Conservation (phyloP, 2,888 invertebrate genomes). For the Lomographa bimaculata region DNA sequence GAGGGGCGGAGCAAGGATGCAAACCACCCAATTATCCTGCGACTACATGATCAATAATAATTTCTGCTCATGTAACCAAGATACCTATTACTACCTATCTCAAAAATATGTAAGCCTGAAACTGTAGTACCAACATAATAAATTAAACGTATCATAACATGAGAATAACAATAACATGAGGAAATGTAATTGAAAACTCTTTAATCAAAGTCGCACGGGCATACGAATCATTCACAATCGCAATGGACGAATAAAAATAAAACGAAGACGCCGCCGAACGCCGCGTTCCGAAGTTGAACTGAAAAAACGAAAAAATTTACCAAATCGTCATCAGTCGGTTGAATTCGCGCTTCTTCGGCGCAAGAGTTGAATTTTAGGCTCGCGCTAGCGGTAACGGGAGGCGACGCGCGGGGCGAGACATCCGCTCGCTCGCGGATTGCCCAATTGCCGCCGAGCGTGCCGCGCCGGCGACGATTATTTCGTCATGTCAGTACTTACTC, state of each 20-base stretch:
- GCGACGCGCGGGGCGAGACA: constrained; percentile 45
- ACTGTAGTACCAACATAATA: no score
- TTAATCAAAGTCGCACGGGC: constrained; percentile 19
- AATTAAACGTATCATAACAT: no score
- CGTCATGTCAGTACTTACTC: constrained; percentile 57
- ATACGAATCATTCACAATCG: constrained; percentile 38
- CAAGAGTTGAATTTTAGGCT: constrained; percentile 60
- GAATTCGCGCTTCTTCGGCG: constrained; percentile 53
- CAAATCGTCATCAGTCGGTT: constrained; percentile 53
- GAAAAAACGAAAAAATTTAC: constrained; percentile 52
- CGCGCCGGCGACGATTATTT: constrained; percentile 61
- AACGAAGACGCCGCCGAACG: constrained; percentile 23
- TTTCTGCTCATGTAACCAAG: no score
- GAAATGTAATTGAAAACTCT: no score
- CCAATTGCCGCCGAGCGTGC: constrained; percentile 66
- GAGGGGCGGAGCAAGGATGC: constrained; percentile 49
- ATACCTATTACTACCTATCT: no score
- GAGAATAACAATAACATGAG: no score
- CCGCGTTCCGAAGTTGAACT: constrained; percentile 38
- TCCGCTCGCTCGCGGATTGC: constrained; percentile 71
- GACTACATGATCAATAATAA: no score
- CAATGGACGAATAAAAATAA: constrained; percentile 39
- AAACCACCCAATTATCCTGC: no score
- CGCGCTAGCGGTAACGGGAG: constrained; percentile 29
- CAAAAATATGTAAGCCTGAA: no score